phyloP scores from a whole-genome alignment of 2,888 invertebrate genomes.

The Empis livida region DNA sequence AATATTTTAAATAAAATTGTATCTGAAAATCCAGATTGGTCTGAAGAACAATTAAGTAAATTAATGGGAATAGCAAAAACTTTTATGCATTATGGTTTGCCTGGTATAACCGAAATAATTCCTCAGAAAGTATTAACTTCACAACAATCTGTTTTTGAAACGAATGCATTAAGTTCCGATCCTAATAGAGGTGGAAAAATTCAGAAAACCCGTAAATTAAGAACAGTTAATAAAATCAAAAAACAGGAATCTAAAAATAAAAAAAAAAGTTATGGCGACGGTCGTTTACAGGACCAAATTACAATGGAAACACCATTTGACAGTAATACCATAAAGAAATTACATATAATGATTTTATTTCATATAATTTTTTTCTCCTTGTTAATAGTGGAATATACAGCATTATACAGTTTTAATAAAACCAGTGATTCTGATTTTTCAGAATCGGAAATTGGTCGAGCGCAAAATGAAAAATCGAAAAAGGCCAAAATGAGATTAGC shows the following conservation, averaged over 20 bases:
- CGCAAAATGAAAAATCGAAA: slow-evolving; percentile 33
- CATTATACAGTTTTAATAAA: slow-evolving; percentile 10
- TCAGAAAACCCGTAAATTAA: slow-evolving; percentile 24
- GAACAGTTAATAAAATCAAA: slow-evolving; percentile 19
- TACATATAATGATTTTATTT: slow-evolving; percentile 5
- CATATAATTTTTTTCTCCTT: too few species aligned
- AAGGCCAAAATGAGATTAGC: slow-evolving; percentile 53
- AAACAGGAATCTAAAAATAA: slow-evolving; percentile 8
- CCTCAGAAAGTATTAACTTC: slow-evolving; percentile 45
- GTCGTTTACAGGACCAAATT: not conserved
- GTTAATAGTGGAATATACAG: slow-evolving; percentile 8
- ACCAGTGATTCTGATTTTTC: slow-evolving; percentile 59
- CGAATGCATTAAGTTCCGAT: slow-evolving; percentile 18
- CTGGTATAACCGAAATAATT: slow-evolving; percentile 23
- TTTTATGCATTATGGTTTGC: slow-evolving; percentile 41
- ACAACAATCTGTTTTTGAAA: slow-evolving; percentile 45
- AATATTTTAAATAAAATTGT: slow-evolving; percentile 23
- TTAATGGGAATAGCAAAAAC: slow-evolving; percentile 45
- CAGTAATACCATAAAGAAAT: not conserved
- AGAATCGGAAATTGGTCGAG: slow-evolving; percentile 42
- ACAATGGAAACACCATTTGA: not conserved
- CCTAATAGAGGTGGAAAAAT: slow-evolving; percentile 49
- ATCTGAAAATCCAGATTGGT: slow-evolving; percentile 22
- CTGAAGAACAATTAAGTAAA: slow-evolving; percentile 35
- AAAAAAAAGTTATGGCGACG: not conserved